These are phyloP conservation scores for Gymnodraco acuticeps DNA, from an alignment of 2,797 vertebrate species.

Conservation along the genomic window DNA sequence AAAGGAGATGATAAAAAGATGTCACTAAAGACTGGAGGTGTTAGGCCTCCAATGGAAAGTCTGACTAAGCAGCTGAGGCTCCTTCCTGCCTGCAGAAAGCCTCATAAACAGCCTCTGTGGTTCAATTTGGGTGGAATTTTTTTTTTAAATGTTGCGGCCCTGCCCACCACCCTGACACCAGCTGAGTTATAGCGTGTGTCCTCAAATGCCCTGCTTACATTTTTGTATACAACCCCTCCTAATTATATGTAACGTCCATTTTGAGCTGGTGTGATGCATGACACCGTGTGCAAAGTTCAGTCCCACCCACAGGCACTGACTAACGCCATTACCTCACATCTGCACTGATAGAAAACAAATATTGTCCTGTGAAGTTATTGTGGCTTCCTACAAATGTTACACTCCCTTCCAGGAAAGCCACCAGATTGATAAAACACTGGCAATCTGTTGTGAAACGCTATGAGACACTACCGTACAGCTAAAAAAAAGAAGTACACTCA, in stretches of 20 bases:
- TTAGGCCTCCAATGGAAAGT: not conserved
- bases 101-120: slow-evolving; percentile 61
- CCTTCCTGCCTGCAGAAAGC: slow-evolving; percentile 28
- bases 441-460: too few species aligned
- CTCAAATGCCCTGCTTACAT: slow-evolving; percentile 20
- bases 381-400: slow-evolving; percentile 10
- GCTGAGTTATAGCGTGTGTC: slow-evolving; percentile 23
- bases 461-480: not conserved
- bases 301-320: not conserved
- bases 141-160: slow-evolving; percentile 56
- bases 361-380: slow-evolving; percentile 1
- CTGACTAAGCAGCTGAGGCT: slow-evolving; percentile 36
- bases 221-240: not conserved
- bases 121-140: slow-evolving; percentile 31
- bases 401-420: slow-evolving; percentile 30
- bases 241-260: not conserved
- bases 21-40: not conserved
- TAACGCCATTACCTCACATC: slow-evolving; percentile 8
- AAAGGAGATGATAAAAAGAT: slow-evolving; percentile 8
- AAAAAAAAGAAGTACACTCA: not conserved
- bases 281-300: slow-evolving; percentile 18
- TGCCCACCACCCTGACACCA: slow-evolving; percentile 50
- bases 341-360: slow-evolving; percentile 15
- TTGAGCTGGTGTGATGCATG: not conserved
- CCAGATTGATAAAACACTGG: not conserved